Evolutionary conservation across 2,888 invertebrate genomes (phyloP), one percentile per base, ranked within the genome.

Genomic region (Brenthis daphne): DNA sequence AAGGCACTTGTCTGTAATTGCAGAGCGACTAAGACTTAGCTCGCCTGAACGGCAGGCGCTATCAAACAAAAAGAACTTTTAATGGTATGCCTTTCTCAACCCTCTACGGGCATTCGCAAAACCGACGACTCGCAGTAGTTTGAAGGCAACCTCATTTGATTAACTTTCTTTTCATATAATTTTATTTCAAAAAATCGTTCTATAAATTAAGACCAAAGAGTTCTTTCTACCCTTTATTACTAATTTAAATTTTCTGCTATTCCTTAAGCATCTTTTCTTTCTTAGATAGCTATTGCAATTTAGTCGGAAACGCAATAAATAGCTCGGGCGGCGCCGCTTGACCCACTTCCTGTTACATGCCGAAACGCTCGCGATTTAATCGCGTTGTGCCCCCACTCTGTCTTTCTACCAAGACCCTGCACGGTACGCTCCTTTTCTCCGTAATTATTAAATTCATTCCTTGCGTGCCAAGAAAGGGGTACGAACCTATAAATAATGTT

Each of bases 1-100:
- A 89, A 92, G 88, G 85, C 90, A 90, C 91, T 92, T 91, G 89
- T 90, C 90, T 87, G 88, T 92, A 92, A 92, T 92, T 92, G 92
- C 89, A 87, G 84, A 86, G 85, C 84, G 86, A 87, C 90, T 89
- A 90, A 91, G 90, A 88, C 89, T 88, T 84, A 85, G 85, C 84
- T 81, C 81, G 78, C 80, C 82, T 79, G 85, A 87, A 85, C 86
- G 83, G 81, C 82, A 81, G 79, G 80, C 86, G 84, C 87, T 85
- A 87, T 82, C 85, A 82, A 86, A 87, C 86, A 88, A 89, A 90
- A 90, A 90, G 80, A 83, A 89, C 83, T 89, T 90, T 89, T 90
- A 90, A 90, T 90, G 85, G 85, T 83, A 84, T 82, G 82, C 82
- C 83, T 87, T 86, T 85, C 81, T 85, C 82, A 81, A 71, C 73